Percentiles rank a stretch among this genome's conserved stretches.
Conservation (phyloP, 2,888 invertebrate genomes). For the Steinernema carpocapsae region DNA sequence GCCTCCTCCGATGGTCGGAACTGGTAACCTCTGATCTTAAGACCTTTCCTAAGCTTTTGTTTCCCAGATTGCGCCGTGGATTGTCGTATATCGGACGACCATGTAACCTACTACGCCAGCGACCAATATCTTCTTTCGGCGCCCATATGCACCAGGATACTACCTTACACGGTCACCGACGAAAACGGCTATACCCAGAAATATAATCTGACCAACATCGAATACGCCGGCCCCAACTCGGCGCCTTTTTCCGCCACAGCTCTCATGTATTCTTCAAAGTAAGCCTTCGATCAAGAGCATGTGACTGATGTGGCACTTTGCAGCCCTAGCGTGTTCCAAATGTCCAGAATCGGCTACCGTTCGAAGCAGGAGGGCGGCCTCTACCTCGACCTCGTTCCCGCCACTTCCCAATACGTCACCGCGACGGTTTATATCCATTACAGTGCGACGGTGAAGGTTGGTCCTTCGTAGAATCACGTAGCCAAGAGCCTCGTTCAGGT, state of each 20-base stretch:
- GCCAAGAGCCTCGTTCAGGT: too few species aligned
- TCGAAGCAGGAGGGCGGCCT: not conserved
- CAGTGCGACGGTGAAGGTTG: not conserved
- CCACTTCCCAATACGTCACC: not conserved
- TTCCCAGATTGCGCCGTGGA: not conserved
- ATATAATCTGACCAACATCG: not conserved
- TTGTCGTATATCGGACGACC: not conserved
- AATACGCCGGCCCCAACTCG: not conserved
- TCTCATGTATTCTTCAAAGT: not conserved
- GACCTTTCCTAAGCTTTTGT: too few species aligned
- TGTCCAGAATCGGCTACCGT: not conserved
- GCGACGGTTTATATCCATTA: not conserved
- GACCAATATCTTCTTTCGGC: not conserved
- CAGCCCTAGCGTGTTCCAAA: not conserved
- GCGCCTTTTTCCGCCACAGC: not conserved
- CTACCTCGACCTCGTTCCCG: not conserved
- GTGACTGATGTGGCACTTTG: not conserved
- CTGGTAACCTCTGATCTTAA: not conserved
- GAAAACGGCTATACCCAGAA: not conserved
- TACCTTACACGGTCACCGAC: not conserved
- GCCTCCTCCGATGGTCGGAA: conserved; percentile 27
- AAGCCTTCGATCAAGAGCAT: not conserved
- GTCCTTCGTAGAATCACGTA: not conserved
- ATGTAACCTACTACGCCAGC: not conserved
- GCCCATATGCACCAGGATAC: not conserved